A percentile compares a stretch with the other conserved stretches of the same genome.
Evolutionary conservation across 1,140 invertebrate species (phyloP).

Genomic region (Telenomus remus): DNA sequence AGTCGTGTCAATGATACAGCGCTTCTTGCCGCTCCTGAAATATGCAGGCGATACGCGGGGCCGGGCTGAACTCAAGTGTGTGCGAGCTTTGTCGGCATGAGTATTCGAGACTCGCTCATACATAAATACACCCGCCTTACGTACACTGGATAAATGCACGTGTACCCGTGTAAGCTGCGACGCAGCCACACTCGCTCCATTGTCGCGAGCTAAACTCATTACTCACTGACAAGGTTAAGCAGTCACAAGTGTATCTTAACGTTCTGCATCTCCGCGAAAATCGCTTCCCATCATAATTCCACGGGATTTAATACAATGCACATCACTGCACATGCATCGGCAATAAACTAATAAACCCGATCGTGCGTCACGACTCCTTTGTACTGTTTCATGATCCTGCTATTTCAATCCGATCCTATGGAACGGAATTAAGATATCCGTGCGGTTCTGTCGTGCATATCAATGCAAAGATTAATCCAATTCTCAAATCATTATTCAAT

Average conservation of each 20-base stretch:
- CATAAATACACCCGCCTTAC: constrained; percentile 36
- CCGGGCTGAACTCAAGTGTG: constrained; percentile 13
- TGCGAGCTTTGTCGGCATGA: constrained; percentile 21
- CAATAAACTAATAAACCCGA: constrained; percentile 14
- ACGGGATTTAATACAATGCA: constrained; percentile 45
- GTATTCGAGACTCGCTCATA: constrained; percentile 39
- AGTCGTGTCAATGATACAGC: constrained; percentile 17
- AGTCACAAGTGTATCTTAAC: constrained; percentile 53
- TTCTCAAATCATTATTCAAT: no score
- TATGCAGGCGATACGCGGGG: constrained; percentile 8
- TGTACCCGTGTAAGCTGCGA: constrained; percentile 18
- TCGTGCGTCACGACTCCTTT: background rate
- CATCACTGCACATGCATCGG: constrained; percentile 39
- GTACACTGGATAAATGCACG: constrained; percentile 27
- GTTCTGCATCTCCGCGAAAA: constrained; percentile 32
- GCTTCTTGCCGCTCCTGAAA: constrained; percentile 14
- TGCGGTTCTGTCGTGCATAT: no score
- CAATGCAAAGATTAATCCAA: no score
- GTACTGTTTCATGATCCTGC: background rate
- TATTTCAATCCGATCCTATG: background rate
- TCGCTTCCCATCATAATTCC: constrained; percentile 39
- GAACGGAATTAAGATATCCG: no score
- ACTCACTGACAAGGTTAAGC: constrained; percentile 53
- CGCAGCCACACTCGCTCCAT: constrained; percentile 27
- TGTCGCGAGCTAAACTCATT: constrained; percentile 55